Evolutionary conservation across 2,888 invertebrate genomes (phyloP).

Genomic region (Theretra japonica): DNA sequence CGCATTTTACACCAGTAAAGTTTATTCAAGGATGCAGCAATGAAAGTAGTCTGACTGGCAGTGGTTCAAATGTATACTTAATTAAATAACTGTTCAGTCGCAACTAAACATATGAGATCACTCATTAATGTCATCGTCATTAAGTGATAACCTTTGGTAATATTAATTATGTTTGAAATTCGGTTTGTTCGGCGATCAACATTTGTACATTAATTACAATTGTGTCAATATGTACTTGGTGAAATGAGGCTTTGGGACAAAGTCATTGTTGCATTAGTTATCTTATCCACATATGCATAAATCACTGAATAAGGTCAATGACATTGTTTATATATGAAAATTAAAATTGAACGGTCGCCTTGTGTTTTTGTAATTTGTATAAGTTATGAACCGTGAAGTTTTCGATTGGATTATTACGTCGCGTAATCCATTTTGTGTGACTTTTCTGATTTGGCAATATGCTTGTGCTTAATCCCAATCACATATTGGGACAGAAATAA

Average conservation of each 20-base stretch:
- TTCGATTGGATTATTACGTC: too few relatives aligned
- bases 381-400: too few relatives aligned
- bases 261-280: background rate
- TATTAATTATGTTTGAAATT: conserved; percentile 56
- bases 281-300: background rate
- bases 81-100: conserved; percentile 8
- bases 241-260: background rate
- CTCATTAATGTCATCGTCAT: conserved; percentile 47
- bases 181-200: conserved; percentile 40
- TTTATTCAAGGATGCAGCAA: background rate
- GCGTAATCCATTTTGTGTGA: too few relatives aligned
- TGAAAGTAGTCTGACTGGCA: background rate
- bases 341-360: too few relatives aligned
- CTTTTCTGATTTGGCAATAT: too few relatives aligned
- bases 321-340: background rate
- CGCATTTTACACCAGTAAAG: background rate
- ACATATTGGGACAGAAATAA: too few relatives aligned
- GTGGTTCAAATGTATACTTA: background rate
- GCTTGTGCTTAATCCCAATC: too few relatives aligned
- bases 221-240: background rate
- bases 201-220: conserved; percentile 2
- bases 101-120: conserved; percentile 31
- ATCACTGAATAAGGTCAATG: background rate
- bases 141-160: conserved; percentile 54
- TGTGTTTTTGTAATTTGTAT: too few relatives aligned